phyloP scores from a whole-genome alignment of 2,888 invertebrate genomes.

The Alloscopus bannaensis region DNA sequence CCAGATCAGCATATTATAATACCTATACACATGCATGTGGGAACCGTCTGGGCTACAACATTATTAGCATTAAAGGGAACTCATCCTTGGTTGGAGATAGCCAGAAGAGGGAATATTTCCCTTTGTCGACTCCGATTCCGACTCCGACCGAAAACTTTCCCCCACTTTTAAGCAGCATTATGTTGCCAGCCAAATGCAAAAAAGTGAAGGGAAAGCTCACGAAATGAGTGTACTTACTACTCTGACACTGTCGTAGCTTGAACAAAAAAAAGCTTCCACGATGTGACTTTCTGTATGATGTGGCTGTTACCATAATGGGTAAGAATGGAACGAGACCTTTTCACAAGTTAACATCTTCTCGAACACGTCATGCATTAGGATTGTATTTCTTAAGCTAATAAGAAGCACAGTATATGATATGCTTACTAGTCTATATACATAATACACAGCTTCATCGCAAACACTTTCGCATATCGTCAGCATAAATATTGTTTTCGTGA shows the following conservation, averaged over 20 bases:
- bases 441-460: background rate
- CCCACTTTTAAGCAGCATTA: background rate
- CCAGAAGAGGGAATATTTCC: background rate
- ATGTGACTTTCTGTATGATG: conserved; percentile 3
- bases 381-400: conserved; percentile 25
- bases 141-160: conserved; percentile 18
- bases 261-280: background rate
- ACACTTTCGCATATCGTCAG: background rate
- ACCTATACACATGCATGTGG: background rate
- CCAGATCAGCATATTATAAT: conserved; percentile 4
- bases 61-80: too few relatives aligned
- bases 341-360: conserved; percentile 37
- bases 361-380: conserved; percentile 34
- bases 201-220: too few relatives aligned
- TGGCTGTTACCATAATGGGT: background rate
- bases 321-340: conserved; percentile 41
- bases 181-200: too few relatives aligned
- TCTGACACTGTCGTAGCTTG: too few relatives aligned
- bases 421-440: background rate
- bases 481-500: too few relatives aligned
- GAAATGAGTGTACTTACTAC: too few relatives aligned
- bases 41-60: too few relatives aligned
- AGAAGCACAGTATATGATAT: conserved; percentile 9
- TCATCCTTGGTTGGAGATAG: background rate
- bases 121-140: conserved; percentile 17